Evolutionary conservation across 23 tunicate species (phyloP), one percentile per base, ranked within the genome.

Genomic region (Halocynthia aurantium): DNA sequence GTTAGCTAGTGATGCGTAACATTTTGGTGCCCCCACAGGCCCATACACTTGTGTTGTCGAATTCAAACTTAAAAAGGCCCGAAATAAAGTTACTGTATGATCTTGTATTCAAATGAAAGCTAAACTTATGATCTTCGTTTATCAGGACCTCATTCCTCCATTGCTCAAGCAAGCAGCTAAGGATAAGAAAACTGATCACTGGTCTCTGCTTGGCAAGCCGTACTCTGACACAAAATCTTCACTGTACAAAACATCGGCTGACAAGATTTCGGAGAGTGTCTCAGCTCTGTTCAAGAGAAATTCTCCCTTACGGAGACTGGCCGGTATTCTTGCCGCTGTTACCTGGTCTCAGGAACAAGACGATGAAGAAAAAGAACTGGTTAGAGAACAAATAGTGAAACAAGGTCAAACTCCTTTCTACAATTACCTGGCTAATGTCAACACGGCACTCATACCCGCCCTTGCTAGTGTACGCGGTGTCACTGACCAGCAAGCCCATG

Each of bases 211-310:
- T 74, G 78, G 78, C 9, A 49, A 22, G 12, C 0, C 55, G 8
- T 74, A 74, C 67, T n/a, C 67, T 10, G 63, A 53, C 5, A 53
- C 22, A 8, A 74, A 74, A 74, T 53, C 78, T n/a, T 44, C 15
- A 54, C 57, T 74, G 55, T 74, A 53, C 31, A 20, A 56, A 31
- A 31, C 44, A 31, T 31, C 44, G 2, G 44, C 44, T 31, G 44
- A 55, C n/a, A 13, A 53, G 60, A 55, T 22, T 6, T 0, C 10
- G 78, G 56, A 54, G 67, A 74, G 12, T 13, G 8, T 12, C 64
- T 53, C 18, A 15, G 56, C 15, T 8, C 2, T 12, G 63, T 74
- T 55, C 64, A 5, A 20, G 20, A 50, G 17, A 54, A 54, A 10
- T 74, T 6, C 22, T 8, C 60, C 62, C 18, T 15, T 74, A 8